phyloP scores from a whole-genome alignment of 2,797 vertebrate genomes.

The Sebastolobus alascanus region DNA sequence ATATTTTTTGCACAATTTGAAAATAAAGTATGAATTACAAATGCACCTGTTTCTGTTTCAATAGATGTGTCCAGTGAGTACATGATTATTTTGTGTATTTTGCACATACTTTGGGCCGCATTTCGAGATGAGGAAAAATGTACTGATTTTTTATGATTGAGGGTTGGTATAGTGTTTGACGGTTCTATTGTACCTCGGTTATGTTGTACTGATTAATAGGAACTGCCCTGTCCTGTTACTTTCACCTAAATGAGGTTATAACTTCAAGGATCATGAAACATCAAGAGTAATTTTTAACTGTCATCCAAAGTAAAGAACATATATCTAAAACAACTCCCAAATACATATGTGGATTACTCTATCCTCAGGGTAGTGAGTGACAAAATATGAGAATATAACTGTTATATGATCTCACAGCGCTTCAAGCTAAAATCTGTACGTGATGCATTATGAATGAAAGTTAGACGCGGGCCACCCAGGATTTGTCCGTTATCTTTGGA shows the following conservation, averaged over 20 bases:
- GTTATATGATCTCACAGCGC: slow-evolving; percentile 19
- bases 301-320: background rate
- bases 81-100: background rate
- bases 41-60: slow-evolving; percentile 19
- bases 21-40: slow-evolving; percentile 74
- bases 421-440: slow-evolving; percentile 29
- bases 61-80: background rate
- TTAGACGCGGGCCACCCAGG: slow-evolving; percentile 72
- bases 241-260: background rate
- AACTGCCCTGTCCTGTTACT: background rate
- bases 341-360: background rate
- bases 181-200: background rate
- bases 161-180: background rate
- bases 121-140: background rate
- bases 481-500: slow-evolving; percentile 73
- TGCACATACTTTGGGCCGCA: background rate
- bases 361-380: background rate
- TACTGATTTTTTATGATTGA: background rate
- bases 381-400: slow-evolving; percentile 1
- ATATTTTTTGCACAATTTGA: slow-evolving; percentile 80
- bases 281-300: background rate
- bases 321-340: background rate
- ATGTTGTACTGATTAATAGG: background rate
- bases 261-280: background rate
- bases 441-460: slow-evolving; percentile 59